phyloP scores from a whole-genome alignment of 1,140 invertebrate species.

The Maconellicoccus hirsutus region DNA sequence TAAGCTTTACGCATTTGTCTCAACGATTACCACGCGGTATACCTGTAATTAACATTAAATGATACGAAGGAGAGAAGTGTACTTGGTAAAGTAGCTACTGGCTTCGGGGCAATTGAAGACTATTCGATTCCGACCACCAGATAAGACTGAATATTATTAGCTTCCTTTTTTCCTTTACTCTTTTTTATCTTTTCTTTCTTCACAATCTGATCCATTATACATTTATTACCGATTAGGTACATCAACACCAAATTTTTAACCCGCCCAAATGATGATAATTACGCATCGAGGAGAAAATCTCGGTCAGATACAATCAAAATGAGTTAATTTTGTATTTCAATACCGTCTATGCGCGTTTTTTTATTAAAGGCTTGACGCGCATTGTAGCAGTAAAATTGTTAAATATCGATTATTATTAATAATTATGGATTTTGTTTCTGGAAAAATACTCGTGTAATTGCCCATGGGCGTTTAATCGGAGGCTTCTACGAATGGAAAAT shows the following conservation, averaged over 20 bases:
- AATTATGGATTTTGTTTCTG: background rate
- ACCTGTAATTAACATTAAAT: background rate
- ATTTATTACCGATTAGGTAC: background rate
- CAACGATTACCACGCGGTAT: background rate
- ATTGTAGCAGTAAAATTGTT: background rate
- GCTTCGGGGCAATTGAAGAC: background rate
- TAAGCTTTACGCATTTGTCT: slow-evolving; percentile 4
- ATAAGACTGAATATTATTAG: slow-evolving; percentile 6
- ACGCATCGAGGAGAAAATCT: background rate
- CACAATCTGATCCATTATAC: too few relatives aligned
- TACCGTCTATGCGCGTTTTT: background rate
- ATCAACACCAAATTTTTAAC: background rate
- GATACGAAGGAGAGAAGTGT: background rate
- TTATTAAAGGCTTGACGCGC: background rate
- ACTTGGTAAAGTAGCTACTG: background rate
- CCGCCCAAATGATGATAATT: background rate
- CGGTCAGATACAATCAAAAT: background rate
- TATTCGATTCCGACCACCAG: background rate
- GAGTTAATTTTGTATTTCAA: background rate
- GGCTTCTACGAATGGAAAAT: background rate
- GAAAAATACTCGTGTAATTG: background rate
- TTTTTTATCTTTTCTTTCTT: background rate
- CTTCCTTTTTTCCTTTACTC: background rate
- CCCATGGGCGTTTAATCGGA: background rate
- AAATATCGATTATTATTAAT: background rate